phyloP scores from a whole-genome alignment of 2,888 invertebrate genomes.

The Parascotia fuliginaria region DNA sequence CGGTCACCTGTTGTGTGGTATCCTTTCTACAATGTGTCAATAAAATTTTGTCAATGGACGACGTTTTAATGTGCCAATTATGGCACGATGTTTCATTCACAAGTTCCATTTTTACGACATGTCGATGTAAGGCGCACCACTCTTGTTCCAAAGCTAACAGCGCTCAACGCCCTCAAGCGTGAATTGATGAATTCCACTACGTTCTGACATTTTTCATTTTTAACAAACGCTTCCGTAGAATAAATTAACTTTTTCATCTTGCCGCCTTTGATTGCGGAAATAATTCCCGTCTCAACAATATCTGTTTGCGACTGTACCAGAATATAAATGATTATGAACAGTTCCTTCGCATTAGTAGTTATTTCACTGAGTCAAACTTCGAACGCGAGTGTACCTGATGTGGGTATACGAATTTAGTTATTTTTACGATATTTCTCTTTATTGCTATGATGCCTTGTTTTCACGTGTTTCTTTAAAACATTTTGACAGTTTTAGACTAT shows the following conservation, averaged over 20 bases:
- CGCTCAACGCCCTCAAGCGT: slow-evolving; percentile 21
- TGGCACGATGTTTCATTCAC: slow-evolving; percentile 72
- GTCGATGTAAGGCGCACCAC: slow-evolving; percentile 44
- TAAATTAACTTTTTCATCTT: slow-evolving; percentile 21
- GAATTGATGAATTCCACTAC: slow-evolving; percentile 28
- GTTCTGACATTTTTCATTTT: slow-evolving; percentile 17
- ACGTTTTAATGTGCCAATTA: slow-evolving; percentile 76
- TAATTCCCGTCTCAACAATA: slow-evolving; percentile 17
- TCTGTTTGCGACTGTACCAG: slow-evolving; percentile 44
- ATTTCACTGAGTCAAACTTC: slow-evolving; percentile 28
- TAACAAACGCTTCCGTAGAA: slow-evolving; percentile 23
- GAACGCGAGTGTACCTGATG: slow-evolving; percentile 25
- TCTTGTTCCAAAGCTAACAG: slow-evolving; percentile 40
- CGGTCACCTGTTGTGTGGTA: slow-evolving; percentile 81
- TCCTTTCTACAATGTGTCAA: slow-evolving; percentile 69
- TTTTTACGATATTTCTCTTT: slow-evolving; percentile 15
- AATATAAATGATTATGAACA: slow-evolving; percentile 45
- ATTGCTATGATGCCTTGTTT: slow-evolving; percentile 11
- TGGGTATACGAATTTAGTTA: slow-evolving; percentile 13
- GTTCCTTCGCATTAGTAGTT: slow-evolving; percentile 39
- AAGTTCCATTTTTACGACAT: slow-evolving; percentile 60
- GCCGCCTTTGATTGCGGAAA: slow-evolving; percentile 21
- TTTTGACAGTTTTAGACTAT: slow-evolving; percentile 7
- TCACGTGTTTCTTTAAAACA: slow-evolving; percentile 3
- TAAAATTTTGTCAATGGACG: slow-evolving; percentile 77